Base-by-base conservation (phyloP, 1,140 invertebrate species). In the Drosophila bipectinata region DNA sequence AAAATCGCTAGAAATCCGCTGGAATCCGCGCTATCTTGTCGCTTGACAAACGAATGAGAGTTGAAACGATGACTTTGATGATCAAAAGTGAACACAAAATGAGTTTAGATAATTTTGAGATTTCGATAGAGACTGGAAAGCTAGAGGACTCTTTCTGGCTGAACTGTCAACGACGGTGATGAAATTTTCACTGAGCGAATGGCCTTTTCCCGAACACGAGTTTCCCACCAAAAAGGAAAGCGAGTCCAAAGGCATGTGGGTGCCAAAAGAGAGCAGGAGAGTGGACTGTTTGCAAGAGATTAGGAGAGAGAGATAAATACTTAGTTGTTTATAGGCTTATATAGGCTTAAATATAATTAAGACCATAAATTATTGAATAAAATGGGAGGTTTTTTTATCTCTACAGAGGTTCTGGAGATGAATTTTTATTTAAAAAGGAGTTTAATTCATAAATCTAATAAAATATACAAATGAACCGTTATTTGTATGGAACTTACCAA, bases 141-240 rank as follows among this genome's bases (percentile, higher is more conserved):
- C 80, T 49, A 66, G 6, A 81, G 72, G 66, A 71, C 10, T 44
- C 1, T 44, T 57, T 82, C 57, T 57, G 66, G 14, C 74, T 90
- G 78, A 89, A 91, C 89, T 89, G 59, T 73, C 81, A 72, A 79
- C 89, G 76, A 77, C 89, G 84, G 89, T 91, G 89, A 91, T 89
- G 85, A 91, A 91, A 91, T 89, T 91, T 91, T 91, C 89, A 91
- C 89, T 91, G 89, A 91, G 64, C 54, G 39, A 58, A 21, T 54
- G 52, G 44, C 73, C 39, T 79, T 82, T 76, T 82, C 67, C 41
- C n/a, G 55, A 78, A 71, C 85, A 87, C 72, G 68, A 72, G 80
- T 78, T 85, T 85, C 83, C 82, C 82, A 87, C 75, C 69, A 87
- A 85, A 37, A 77, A 52, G 59, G 48, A 76, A 74, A 41, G 63